Conservation (phyloP, 2,113 vertebrate genomes). For the Phrynosoma platyrhinos region DNA sequence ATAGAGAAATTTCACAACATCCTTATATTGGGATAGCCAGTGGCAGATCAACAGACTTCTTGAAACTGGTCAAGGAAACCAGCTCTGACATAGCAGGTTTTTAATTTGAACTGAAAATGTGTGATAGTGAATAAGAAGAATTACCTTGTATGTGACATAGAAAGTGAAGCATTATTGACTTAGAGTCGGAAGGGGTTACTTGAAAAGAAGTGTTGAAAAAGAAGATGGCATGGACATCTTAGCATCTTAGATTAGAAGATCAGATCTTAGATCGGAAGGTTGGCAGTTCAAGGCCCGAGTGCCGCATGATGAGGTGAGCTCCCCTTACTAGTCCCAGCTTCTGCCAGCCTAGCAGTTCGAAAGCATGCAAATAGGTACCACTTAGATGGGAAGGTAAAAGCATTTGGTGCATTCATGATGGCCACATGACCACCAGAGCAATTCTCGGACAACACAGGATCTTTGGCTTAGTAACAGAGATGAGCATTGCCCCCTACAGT, state of each 20-base stretch:
- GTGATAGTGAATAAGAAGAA: slow-evolving; percentile 3
- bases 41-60: background rate
- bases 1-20: background rate
- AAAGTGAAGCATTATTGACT: background rate
- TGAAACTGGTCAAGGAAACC: background rate
- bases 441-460: too few relatives aligned
- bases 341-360: too few relatives aligned
- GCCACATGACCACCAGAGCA: too few relatives aligned
- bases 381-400: too few relatives aligned
- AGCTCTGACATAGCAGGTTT: background rate
- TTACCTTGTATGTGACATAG: background rate
- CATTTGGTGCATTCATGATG: too few relatives aligned
- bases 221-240: background rate
- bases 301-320: too few relatives aligned
- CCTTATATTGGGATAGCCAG: background rate
- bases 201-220: background rate
- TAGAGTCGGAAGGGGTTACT: background rate
- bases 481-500: too few relatives aligned
- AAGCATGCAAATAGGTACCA: too few relatives aligned
- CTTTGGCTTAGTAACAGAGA: too few relatives aligned
- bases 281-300: background rate
- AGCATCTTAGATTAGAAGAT: background rate
- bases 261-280: too few relatives aligned
- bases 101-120: background rate
- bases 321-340: too few relatives aligned